Evolutionary conservation across 2,888 invertebrate genomes (phyloP), one percentile per base, ranked within the genome.

Genomic region (Macrosiphum euphorbiae): DNA sequence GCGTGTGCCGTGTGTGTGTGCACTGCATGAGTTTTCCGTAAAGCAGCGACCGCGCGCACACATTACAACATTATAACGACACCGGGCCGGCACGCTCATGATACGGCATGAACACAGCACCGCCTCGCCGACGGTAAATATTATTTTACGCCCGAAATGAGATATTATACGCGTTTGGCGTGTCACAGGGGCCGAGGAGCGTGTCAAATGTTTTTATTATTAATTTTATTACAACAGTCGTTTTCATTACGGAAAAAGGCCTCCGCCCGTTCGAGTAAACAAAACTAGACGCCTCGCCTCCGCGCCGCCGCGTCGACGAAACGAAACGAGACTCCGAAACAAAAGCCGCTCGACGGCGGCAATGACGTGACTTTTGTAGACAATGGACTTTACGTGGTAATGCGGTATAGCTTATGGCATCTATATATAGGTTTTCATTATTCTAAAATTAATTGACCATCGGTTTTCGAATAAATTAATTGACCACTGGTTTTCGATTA

Each of bases 201-300:
- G 87, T 50, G 50, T 87, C 87, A n/a, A 87, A 87, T n/a, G 50
- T 28, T 47, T 47, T 86, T 86, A 52, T 87, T 35, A n/a, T 87
- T 87, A 87, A 20, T 78, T 78, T 78, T 35, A 87, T n/a, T n/a
- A 47, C n/a, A 52, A 20, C 50, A 24, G 87, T 35, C 52, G n/a
- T 52, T 87, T 52, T 52, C 52, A 87, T 87, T 87, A 87, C 50
- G 87, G 50, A 24, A 87, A 87, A 52, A 35, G 87, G n/a, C 50
- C n/a, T 20, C 52, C 87, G 50, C 50, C n/a, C 50, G n/a, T 20
- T n/a, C 47, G 52, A 52, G 52, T 52, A 87, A 87, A 87, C 87
- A 87, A 24, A 87, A 87, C n/a, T n/a, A 52, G 52, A 87, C 87
- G 87, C 86, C 50, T 2, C 52, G 24, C 44, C 44, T 5, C 5